Evolutionary conservation across 1,140 invertebrate genomes (phyloP).

Genomic region (Phortica variegata): DNA sequence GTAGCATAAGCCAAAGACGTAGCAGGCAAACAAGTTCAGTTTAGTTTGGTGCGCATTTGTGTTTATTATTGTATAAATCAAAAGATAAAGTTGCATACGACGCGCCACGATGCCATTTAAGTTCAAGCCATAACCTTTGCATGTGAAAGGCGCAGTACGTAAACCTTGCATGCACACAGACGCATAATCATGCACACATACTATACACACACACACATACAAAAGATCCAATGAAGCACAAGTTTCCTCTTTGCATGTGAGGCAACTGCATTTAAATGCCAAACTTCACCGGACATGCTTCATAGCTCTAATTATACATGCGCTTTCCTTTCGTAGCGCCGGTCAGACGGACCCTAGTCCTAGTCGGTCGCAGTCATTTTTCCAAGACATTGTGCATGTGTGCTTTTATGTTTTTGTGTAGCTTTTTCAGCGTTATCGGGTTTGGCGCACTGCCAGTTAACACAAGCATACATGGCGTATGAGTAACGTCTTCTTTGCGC

Average conservation of each 20-base stretch:
- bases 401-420: too few species aligned
- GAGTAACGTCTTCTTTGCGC: too few species aligned
- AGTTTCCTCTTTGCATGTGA: slow-evolving; percentile 17
- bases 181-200: background rate
- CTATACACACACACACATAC: slow-evolving; percentile 16
- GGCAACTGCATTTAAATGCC: slow-evolving; percentile 43
- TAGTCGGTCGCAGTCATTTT: too few species aligned
- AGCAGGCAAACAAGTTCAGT: slow-evolving; percentile 11
- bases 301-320: slow-evolving; percentile 55
- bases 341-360: too few species aligned
- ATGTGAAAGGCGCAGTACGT: slow-evolving; percentile 30
- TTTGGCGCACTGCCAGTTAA: too few species aligned
- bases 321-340: slow-evolving; percentile 42
- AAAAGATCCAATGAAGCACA: slow-evolving; percentile 9
- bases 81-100: slow-evolving; percentile 37
- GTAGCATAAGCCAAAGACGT: too few species aligned
- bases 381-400: too few species aligned
- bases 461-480: too few species aligned
- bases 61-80: slow-evolving; percentile 53
- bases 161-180: slow-evolving; percentile 18
- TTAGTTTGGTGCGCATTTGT: slow-evolving; percentile 37
- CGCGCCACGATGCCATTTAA: slow-evolving; percentile 15
- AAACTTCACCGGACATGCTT: slow-evolving; percentile 54
- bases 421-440: too few species aligned
- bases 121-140: slow-evolving; percentile 21